A percentile compares a stretch with the other conserved stretches of the same genome.
phyloP scores from a whole-genome alignment of 2,113 vertebrate genomes.

The Nothocercus julius region DNA sequence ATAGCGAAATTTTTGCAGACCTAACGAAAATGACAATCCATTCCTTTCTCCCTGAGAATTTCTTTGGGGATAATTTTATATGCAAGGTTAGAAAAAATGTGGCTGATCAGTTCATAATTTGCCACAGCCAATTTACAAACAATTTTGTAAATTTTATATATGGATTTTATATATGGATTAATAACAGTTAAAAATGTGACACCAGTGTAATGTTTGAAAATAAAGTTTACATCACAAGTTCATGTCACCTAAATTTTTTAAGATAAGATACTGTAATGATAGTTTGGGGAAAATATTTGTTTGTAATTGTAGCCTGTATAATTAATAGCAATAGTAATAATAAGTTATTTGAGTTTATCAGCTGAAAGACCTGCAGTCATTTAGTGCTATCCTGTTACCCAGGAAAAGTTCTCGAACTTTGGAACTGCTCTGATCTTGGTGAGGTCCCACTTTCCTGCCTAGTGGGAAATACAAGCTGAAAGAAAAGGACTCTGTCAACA shows the following conservation, averaged over 20 bases:
- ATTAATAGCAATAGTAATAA: neutral
- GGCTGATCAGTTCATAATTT: neutral
- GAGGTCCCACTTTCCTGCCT: neutral
- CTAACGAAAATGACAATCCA: neutral
- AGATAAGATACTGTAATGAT: neutral
- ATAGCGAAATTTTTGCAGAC: neutral
- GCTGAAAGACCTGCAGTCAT: neutral
- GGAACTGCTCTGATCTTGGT: neutral
- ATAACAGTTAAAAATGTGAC: neutral
- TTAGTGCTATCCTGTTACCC: neutral
- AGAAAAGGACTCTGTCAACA: accelerated
- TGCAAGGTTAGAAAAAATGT: neutral
- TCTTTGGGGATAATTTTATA: neutral
- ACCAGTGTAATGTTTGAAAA: neutral
- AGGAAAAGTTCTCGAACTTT: neutral
- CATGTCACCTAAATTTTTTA: neutral
- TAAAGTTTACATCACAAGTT: neutral
- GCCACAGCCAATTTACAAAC: neutral
- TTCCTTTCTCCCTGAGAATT: neutral
- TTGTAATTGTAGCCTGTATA: neutral
- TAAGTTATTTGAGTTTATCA: neutral
- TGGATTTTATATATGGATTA: slow-evolving; percentile 15
- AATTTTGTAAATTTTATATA: no score
- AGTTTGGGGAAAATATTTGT: neutral
- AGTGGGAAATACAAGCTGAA: neutral